Percentiles rank a stretch among this genome's conserved stretches.
phyloP scores from a whole-genome alignment of 2,113 vertebrate species.

The Anseranas semipalmata region DNA sequence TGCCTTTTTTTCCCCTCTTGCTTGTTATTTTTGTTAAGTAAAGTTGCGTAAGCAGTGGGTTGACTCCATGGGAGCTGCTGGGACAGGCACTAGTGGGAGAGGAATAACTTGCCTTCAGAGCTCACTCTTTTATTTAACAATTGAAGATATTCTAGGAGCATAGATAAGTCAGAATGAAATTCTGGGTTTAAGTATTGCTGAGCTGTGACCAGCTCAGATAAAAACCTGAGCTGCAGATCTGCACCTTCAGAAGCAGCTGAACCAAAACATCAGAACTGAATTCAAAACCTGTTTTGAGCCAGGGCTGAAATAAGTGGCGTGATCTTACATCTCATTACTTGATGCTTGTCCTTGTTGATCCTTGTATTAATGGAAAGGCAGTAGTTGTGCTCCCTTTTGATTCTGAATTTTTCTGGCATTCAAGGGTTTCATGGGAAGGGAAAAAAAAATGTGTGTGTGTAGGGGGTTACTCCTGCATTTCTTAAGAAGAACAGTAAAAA shows the following conservation, averaged over 20 bases:
- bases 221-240: neutral
- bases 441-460: neutral
- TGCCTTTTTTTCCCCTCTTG: fast-evolving
- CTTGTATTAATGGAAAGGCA: neutral
- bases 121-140: neutral
- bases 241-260: neutral
- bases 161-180: neutral
- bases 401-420: neutral
- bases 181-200: neutral
- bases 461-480: neutral
- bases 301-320: neutral
- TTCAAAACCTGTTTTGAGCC: neutral
- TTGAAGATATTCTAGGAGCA: neutral
- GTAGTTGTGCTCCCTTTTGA: neutral
- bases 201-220: neutral
- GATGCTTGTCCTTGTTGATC: neutral
- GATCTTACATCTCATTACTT: neutral
- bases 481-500: neutral
- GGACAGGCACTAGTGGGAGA: neutral
- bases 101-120: fast-evolving
- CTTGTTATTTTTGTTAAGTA: neutral
- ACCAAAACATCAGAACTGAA: neutral
- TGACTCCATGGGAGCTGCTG: neutral
- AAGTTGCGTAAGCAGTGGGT: neutral
- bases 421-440: neutral